phyloP scores from a whole-genome alignment of 1,140 invertebrate genomes.

The Harpegnathos saltator region DNA sequence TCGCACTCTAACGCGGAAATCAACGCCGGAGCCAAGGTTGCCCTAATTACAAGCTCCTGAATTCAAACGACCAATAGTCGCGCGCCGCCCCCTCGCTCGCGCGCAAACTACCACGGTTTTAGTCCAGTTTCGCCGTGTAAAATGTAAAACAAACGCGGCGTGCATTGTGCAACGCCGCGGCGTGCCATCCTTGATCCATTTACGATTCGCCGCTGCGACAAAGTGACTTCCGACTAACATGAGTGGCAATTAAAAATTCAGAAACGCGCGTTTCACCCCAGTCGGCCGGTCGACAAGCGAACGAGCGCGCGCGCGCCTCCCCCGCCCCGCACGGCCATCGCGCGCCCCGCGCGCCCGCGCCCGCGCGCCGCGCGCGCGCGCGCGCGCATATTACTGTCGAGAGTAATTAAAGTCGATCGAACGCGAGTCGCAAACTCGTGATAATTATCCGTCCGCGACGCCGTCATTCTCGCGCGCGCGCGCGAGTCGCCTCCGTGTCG shows the following conservation, averaged over 20 bases:
- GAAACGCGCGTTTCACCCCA: background rate
- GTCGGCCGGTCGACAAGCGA: too few relatives aligned
- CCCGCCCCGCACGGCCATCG: too few relatives aligned
- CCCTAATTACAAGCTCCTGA: constrained; percentile 43
- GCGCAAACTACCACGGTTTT: constrained; percentile 18
- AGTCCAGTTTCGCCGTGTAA: constrained; percentile 28
- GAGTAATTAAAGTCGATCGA: constrained; percentile 42
- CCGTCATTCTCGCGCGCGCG: background rate
- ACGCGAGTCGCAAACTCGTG: background rate
- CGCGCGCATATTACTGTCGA: background rate
- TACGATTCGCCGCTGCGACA: background rate
- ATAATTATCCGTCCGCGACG: background rate
- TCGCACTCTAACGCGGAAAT: background rate
- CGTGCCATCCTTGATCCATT: constrained; percentile 24
- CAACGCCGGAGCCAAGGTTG: constrained; percentile 19
- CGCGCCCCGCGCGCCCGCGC: background rate
- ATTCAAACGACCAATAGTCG: constrained; percentile 25
- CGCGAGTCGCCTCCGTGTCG: background rate
- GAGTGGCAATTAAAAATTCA: constrained; percentile 49
- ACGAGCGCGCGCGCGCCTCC: too few relatives aligned
- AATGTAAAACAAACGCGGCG: constrained; percentile 10
- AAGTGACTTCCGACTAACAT: constrained; percentile 1
- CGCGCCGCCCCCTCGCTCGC: background rate
- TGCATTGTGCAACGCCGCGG: constrained; percentile 8
- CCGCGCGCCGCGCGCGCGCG: too few relatives aligned